Evolutionary conservation across 2,797 vertebrate species (phyloP), one percentile per base, ranked within the genome.

Genomic region (Melanotaenia nigrans): DNA sequence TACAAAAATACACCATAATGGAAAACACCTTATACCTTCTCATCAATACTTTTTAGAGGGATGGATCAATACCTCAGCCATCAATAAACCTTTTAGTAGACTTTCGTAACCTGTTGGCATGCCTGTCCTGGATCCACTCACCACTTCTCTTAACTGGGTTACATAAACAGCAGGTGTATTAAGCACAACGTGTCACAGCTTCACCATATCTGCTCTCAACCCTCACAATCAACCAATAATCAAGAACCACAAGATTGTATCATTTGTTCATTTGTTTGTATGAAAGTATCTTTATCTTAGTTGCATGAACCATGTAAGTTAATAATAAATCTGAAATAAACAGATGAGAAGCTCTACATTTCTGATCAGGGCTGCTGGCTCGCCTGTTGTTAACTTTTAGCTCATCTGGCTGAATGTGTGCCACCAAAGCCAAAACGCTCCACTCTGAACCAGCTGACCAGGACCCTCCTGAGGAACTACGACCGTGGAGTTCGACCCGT

Each of bases 401-500:
- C 83, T 72, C 73, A 83, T 81, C 77, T 92, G 83, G 82, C 80
- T 65, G 85, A 89, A 67, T 84, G 90, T 64, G 57, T 79, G 8
- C 92, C 82, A 0, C 84, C 86, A 36, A 93, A 94, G 71, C 92
- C 93, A 5, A 93, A 92, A 84, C 93, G 95, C 25, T 96, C 96
- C 0, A 81, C 93, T 24, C 73, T 96, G 40, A 93, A 94, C 82
- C 95, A 93, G 73, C 92, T 96, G 85, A 96, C 94, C 53, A 85
- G 93, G 59, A 91, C 91, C 9, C 90, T 97, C 3, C 85, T 96
- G 36, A 91, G 91, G 77, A 93, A 90, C 30, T 96, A 96, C 22
- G 90, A 91, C 84, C 94, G 93, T 49, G 95, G 94, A 7, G 94
- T 96, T 38, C 94, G 96, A 51, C 96, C 96, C 0, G 95, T 97